Evolutionary conservation across 2,797 vertebrate species (phyloP).

Genomic region (Loriculus beryllinus): DNA sequence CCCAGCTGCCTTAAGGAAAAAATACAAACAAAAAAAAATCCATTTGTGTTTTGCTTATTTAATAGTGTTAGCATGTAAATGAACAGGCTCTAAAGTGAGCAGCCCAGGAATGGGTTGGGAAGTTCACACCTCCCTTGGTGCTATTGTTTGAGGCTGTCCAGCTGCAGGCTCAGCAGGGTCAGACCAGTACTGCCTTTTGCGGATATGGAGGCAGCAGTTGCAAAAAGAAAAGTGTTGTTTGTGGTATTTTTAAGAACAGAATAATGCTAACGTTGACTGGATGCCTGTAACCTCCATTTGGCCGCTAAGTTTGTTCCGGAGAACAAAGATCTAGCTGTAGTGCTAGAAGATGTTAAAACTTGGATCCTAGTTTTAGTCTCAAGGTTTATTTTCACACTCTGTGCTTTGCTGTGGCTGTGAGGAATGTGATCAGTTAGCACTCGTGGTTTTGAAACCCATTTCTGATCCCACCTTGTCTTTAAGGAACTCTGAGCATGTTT

Average conservation of each 20-base stretch:
- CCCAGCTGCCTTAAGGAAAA: conserved; percentile 4
- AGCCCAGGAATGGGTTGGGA: not conserved
- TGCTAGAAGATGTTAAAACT: not conserved
- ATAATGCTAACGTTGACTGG: not conserved
- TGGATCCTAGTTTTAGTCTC: not conserved
- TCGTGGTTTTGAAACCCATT: not conserved
- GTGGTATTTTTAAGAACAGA: not conserved
- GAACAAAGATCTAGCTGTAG: not conserved
- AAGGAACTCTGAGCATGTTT: not conserved
- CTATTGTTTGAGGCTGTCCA: conserved; percentile 7
- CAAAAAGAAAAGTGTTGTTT: not conserved
- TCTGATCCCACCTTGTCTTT: not conserved
- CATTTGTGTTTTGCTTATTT: not conserved
- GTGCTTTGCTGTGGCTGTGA: not conserved
- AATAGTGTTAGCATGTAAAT: conserved; percentile 48
- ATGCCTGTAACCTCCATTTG: not conserved
- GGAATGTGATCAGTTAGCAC: not conserved
- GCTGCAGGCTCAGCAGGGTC: not conserved
- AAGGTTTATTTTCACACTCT: not conserved
- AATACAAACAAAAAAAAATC: not conserved
- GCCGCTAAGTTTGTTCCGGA: not conserved
- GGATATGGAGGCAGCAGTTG: not conserved
- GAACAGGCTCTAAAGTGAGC: conserved; percentile 31
- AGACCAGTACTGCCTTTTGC: not conserved
- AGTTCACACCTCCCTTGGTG: conserved; percentile 9